phyloP scores from a whole-genome alignment of 2,113 vertebrate species.

The Indri indri region DNA sequence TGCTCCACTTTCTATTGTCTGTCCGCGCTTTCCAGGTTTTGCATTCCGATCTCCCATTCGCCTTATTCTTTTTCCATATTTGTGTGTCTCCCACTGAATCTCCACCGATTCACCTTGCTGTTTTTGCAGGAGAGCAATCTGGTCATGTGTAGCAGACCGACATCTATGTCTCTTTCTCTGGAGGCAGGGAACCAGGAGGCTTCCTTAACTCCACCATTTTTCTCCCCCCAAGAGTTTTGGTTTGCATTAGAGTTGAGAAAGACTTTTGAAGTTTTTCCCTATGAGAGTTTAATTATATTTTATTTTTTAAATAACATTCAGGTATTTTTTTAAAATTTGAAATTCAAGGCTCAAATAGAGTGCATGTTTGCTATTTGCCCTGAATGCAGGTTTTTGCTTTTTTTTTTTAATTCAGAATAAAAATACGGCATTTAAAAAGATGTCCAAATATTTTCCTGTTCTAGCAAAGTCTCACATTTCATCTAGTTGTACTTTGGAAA shows the following conservation, averaged over 20 bases:
- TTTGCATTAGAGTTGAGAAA: not conserved
- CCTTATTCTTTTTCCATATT: no score
- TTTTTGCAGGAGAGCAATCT: no score
- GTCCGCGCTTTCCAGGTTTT: no score
- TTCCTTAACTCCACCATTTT: no score
- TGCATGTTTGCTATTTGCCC: not conserved
- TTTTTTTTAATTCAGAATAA: not conserved
- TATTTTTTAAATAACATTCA: not conserved
- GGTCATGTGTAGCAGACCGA: no score
- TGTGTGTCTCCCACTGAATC: no score
- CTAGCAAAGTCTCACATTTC: not conserved
- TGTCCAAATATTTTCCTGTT: not conserved
- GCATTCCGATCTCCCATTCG: no score
- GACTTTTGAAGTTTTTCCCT: not conserved
- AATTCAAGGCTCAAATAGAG: not conserved
- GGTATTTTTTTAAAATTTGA: not conserved
- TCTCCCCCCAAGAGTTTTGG: not conserved
- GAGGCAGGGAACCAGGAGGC: no score
- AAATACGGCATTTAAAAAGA: not conserved
- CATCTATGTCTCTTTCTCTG: no score
- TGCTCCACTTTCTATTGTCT: no score
- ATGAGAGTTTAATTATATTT: not conserved
- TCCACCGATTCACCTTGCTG: no score
- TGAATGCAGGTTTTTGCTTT: not conserved
- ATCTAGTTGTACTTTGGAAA: not conserved